phyloP scores from a whole-genome alignment of 2,888 invertebrate species.

The Prostheceraeus crozeri region DNA sequence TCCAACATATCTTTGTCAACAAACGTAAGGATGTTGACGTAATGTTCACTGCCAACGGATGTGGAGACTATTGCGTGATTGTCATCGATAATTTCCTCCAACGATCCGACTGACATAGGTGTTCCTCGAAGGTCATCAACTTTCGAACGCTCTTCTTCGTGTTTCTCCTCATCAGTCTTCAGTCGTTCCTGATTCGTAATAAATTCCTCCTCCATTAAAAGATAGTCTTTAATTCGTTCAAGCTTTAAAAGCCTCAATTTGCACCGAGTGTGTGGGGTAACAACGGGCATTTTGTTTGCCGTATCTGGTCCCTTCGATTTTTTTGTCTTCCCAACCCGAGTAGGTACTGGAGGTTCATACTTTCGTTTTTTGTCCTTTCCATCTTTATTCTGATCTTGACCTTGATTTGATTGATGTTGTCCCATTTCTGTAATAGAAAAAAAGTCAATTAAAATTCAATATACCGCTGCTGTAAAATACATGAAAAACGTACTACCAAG shows the following conservation, averaged over 20 bases:
- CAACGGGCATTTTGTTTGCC: conserved; percentile 83
- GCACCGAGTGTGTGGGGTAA: conserved; percentile 94
- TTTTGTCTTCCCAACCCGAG: conserved; percentile 83
- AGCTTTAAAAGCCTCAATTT: conserved; percentile 84
- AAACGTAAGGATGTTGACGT: conserved; percentile 95
- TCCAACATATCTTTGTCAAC: conserved; percentile 98
- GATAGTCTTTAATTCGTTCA: conserved; percentile 94
- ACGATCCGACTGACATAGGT: conserved; percentile 98
- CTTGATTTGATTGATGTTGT: too few relatives aligned
- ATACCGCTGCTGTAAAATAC: too few relatives aligned
- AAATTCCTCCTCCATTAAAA: conserved; percentile 98
- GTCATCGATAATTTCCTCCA: conserved; percentile 98
- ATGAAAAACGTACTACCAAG: too few relatives aligned
- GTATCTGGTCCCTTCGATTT: conserved; percentile 97
- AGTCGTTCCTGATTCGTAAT: conserved; percentile 93
- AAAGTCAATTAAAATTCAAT: too few relatives aligned
- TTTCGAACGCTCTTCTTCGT: conserved; percentile 94
- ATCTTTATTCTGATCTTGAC: too few relatives aligned
- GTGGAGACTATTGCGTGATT: conserved; percentile 99
- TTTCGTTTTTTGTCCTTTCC: conserved; percentile 94
- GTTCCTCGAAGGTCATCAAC: conserved; percentile 96
- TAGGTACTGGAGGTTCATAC: conserved; percentile 97
- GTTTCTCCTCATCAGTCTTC: conserved; percentile 97
- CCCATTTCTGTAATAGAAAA: too few relatives aligned
- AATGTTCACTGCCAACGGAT: conserved; percentile 96